Evolutionary conservation across 2,888 invertebrate genomes (phyloP).

Genomic region (Dermolepida albohirtum): DNA sequence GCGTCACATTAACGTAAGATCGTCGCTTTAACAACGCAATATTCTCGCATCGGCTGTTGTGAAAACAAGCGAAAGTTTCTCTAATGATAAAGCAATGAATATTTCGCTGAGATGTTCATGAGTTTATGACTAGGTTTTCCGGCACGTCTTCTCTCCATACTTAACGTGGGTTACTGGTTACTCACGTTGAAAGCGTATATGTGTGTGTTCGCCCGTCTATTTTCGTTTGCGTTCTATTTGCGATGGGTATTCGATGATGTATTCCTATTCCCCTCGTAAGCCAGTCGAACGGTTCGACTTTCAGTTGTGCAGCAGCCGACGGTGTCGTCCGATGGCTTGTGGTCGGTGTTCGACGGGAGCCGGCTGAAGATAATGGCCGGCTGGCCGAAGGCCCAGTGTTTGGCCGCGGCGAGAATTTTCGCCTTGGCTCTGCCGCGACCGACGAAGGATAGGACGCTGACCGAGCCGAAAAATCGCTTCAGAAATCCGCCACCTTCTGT

Average conservation of each 20-base stretch:
- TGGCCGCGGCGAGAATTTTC: conserved; percentile 68
- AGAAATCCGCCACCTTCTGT: conserved; percentile 8
- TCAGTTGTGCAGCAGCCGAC: too few species aligned
- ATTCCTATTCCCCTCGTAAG: too few species aligned
- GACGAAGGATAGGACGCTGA: not conserved
- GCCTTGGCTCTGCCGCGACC: conserved; percentile 56
- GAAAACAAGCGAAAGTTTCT: too few species aligned
- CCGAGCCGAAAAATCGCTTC: not conserved
- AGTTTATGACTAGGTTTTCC: too few species aligned
- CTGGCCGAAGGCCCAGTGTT: conserved; percentile 67
- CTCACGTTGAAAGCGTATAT: too few species aligned
- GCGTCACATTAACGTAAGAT: too few species aligned
- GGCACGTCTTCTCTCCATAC: not conserved
- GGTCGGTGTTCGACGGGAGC: conserved; percentile 43
- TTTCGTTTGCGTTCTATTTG: conserved; percentile 17
- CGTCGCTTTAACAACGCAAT: too few species aligned
- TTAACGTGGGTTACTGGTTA: conserved; percentile 28
- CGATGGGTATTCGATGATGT: not conserved
- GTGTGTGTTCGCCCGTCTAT: conserved; percentile 2
- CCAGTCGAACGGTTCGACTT: too few species aligned
- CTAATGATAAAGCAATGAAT: too few species aligned
- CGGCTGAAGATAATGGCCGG: conserved; percentile 52
- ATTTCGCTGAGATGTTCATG: too few species aligned
- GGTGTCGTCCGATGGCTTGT: conserved; percentile 43
- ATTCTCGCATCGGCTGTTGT: too few species aligned